Conservation (phyloP, 2,888 invertebrate genomes). For the Limnephilus marmoratus region DNA sequence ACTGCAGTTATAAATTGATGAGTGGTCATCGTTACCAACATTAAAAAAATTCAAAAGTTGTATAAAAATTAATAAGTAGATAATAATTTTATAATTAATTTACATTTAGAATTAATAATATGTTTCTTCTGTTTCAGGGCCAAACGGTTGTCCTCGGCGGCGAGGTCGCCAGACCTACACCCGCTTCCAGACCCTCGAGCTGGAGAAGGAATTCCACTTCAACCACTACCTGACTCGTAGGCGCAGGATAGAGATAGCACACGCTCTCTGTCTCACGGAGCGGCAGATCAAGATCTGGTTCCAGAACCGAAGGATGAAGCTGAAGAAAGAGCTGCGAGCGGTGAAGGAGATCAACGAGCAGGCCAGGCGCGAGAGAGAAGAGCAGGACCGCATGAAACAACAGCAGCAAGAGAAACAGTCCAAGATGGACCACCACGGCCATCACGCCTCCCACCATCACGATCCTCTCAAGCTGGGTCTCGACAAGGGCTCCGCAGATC, state of each 20-base stretch:
- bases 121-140: slow-evolving; percentile 83
- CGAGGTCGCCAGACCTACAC: slow-evolving; percentile 98
- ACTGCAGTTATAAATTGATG: background rate
- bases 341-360: slow-evolving; percentile 97
- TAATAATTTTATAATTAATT: background rate
- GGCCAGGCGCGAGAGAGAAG: slow-evolving; percentile 92
- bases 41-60: background rate
- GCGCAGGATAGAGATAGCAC: slow-evolving; percentile 97
- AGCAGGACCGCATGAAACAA: slow-evolving; percentile 93
- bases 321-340: slow-evolving; percentile 96
- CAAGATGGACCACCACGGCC: slow-evolving; percentile 83
- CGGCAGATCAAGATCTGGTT: slow-evolving; percentile 98
- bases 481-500: slow-evolving; percentile 85
- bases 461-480: slow-evolving; percentile 85
- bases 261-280: slow-evolving; percentile 96
- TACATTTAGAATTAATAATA: background rate
- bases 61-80: background rate
- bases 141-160: slow-evolving; percentile 95
- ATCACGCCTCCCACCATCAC: slow-evolving; percentile 84
- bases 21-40: background rate
- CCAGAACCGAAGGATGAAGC: slow-evolving; percentile 97
- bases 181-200: slow-evolving; percentile 97
- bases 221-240: slow-evolving; percentile 98
- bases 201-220: slow-evolving; percentile 99
- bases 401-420: slow-evolving; percentile 93